Evolutionary conservation across 2,797 vertebrate species (phyloP).

Genomic region (Periparus ater): DNA sequence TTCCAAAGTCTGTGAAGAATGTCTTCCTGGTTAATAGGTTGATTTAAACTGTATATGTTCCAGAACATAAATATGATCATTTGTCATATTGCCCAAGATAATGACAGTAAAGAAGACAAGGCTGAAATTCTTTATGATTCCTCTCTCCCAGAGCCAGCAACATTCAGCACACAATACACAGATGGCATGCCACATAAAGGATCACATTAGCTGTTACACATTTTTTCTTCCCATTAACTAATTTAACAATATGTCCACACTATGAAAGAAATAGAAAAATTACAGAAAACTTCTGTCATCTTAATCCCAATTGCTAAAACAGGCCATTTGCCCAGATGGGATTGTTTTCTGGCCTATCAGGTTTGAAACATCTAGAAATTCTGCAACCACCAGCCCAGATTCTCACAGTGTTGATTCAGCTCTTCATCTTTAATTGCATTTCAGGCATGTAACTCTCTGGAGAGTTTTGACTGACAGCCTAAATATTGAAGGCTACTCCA

Average conservation of each 20-base stretch:
- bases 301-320: slow-evolving; percentile 27
- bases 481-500: slow-evolving; percentile 4
- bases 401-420: slow-evolving; percentile 39
- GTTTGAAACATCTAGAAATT: slow-evolving; percentile 2
- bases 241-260: slow-evolving; percentile 70
- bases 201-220: slow-evolving; percentile 67
- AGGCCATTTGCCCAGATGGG: slow-evolving; percentile 22
- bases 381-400: background rate
- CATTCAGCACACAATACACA: slow-evolving; percentile 51
- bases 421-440: slow-evolving; percentile 46
- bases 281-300: slow-evolving; percentile 57
- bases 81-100: slow-evolving; percentile 62
- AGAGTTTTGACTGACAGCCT: slow-evolving; percentile 41
- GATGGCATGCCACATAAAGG: slow-evolving; percentile 65
- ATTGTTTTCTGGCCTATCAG: slow-evolving; percentile 40
- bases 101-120: slow-evolving; percentile 62
- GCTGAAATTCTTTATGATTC: slow-evolving; percentile 58
- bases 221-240: slow-evolving; percentile 73
- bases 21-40: slow-evolving; percentile 67
- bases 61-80: slow-evolving; percentile 71
- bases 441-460: background rate
- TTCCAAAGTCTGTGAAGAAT: slow-evolving; percentile 72
- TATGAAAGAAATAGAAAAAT: slow-evolving; percentile 56
- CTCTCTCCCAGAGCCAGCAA: slow-evolving; percentile 43
- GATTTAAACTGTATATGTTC: slow-evolving; percentile 72